These are phyloP conservation scores for Takifugu ocellatus DNA, from an alignment of 2,797 vertebrate species.

Conservation along the genomic window DNA sequence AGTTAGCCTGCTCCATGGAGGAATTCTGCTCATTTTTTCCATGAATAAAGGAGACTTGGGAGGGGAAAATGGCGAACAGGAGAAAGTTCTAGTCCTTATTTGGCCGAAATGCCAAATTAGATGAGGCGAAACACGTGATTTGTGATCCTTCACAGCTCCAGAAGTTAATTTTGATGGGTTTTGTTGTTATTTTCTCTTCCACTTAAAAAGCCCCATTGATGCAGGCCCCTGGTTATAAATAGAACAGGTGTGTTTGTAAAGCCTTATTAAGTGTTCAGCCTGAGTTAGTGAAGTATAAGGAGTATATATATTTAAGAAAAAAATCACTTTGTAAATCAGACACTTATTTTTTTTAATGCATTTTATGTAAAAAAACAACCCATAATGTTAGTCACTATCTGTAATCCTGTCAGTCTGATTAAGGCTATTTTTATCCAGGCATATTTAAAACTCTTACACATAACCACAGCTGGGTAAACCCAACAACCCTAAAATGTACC, in stretches of 20 bases:
- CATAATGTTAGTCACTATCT: too few species aligned
- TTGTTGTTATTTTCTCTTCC: too few species aligned
- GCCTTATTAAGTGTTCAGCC: constrained; percentile 5
- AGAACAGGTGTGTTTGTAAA: constrained; percentile 26
- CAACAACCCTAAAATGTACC: too few species aligned
- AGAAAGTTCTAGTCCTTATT: constrained; percentile 27
- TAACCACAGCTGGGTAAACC: too few species aligned
- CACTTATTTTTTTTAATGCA: too few species aligned
- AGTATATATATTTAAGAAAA: too few species aligned
- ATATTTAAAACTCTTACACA: too few species aligned
- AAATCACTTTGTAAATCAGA: too few species aligned
- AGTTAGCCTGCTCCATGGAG: constrained; percentile 50
- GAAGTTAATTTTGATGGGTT: not conserved
- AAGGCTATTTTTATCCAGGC: too few species aligned
- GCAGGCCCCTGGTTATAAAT: not conserved
- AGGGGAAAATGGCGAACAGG: constrained; percentile 44
- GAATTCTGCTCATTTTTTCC: constrained; percentile 43
- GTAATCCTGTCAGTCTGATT: too few species aligned
- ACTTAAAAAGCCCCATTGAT: not conserved
- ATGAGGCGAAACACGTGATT: not conserved
- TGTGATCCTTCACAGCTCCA: not conserved
- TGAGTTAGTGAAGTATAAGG: too few species aligned
- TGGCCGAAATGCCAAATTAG: not conserved
- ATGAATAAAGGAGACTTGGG: constrained; percentile 30
- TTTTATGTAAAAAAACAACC: too few species aligned